Conservation (phyloP, 2,888 invertebrate species). For the Latheticus oryzae region DNA sequence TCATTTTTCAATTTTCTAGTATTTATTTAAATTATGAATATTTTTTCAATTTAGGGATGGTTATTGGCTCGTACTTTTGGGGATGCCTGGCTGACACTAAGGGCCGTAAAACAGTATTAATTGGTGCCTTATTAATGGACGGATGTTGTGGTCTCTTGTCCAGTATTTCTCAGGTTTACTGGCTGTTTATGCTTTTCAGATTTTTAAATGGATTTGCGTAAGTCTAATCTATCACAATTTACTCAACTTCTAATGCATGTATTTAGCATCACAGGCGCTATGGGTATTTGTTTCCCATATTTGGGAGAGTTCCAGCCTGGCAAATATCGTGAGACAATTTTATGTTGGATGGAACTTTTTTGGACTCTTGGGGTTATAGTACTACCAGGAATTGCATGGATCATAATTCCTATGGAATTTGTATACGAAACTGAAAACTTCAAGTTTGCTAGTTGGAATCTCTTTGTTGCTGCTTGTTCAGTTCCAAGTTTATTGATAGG, state of each 20-base stretch:
- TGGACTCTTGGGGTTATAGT: slow-evolving; percentile 84
- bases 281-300: slow-evolving; percentile 86
- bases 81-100: slow-evolving; percentile 86
- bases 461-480: slow-evolving; percentile 81
- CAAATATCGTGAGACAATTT: slow-evolving; percentile 81
- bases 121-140: slow-evolving; percentile 79
- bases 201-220: slow-evolving; percentile 85
- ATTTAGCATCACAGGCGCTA: slow-evolving; percentile 80
- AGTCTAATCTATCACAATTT: slow-evolving; percentile 62
- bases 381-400: slow-evolving; percentile 83
- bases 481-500: slow-evolving; percentile 76
- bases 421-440: slow-evolving; percentile 71
- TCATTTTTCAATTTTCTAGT: neutral
- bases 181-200: slow-evolving; percentile 78
- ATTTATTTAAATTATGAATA: neutral
- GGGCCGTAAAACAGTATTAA: slow-evolving; percentile 80
- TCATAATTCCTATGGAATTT: slow-evolving; percentile 78
- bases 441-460: slow-evolving; percentile 83
- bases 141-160: slow-evolving; percentile 79
- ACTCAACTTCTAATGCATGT: neutral
- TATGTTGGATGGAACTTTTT: slow-evolving; percentile 89
- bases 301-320: slow-evolving; percentile 85
- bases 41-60: slow-evolving; percentile 72
- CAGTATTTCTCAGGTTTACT: slow-evolving; percentile 79
- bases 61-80: slow-evolving; percentile 87